A percentile compares a stretch with the other conserved stretches of the same genome.
These are phyloP conservation scores for Haemorhous mexicanus DNA, from an alignment of 2,113 vertebrate genomes.

Conservation along the genomic window DNA sequence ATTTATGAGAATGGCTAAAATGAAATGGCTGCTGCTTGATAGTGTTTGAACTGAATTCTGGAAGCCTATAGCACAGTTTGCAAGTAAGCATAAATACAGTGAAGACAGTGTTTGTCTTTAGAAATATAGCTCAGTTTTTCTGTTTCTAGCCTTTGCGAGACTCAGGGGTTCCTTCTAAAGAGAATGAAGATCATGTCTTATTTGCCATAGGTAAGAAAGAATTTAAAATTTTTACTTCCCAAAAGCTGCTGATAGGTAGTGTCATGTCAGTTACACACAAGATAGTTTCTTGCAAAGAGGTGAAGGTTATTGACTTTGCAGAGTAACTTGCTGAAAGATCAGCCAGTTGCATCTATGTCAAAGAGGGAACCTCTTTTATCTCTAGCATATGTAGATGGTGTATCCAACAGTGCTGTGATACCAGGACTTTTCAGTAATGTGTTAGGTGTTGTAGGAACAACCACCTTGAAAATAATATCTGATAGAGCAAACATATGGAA, in stretches of 20 bases:
- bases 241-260: neutral
- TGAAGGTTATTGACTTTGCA: neutral
- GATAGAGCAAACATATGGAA: neutral
- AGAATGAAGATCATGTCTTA: neutral
- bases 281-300: neutral
- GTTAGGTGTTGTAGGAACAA: neutral
- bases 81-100: neutral
- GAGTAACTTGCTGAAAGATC: neutral
- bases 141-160: conserved; percentile 1
- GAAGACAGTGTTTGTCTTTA: neutral
- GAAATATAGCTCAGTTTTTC: neutral
- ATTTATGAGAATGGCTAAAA: neutral
- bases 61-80: neutral
- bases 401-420: neutral
- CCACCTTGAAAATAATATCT: neutral
- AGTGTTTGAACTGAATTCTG: neutral
- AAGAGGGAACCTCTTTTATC: neutral
- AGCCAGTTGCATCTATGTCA: neutral
- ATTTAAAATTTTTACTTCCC: neutral
- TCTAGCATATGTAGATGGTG: neutral
- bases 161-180: neutral
- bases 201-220: conserved; percentile 35
- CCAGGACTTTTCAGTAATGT: neutral
- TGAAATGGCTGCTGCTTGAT: neutral
- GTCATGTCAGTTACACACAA: neutral